Evolutionary conservation across 2,113 vertebrate species (phyloP), one percentile per base, ranked within the genome.

Genomic region (Plestiodon gilberti): DNA sequence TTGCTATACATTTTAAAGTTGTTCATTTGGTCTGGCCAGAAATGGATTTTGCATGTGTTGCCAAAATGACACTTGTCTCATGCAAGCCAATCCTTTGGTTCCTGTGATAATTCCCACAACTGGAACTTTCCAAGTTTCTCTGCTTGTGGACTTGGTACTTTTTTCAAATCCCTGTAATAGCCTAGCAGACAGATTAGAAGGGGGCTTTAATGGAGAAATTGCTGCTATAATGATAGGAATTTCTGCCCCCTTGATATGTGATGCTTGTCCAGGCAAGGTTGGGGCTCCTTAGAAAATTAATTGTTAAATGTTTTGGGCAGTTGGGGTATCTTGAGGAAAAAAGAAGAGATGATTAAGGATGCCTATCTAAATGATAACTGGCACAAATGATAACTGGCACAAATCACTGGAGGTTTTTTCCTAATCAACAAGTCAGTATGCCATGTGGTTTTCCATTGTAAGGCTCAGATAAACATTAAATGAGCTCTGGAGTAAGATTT

Each of bases 401-500:
- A 33, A 55, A 9, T 20, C 5, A 15, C 43, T 69, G 8, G 2
- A 1, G 10, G 14, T 35, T 17, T 30, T 14, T 33, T 55, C 40
- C 43, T 48, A 48, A 48, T 55, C 43, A 35, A 20, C 22, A 18
- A 40, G 9, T 6, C 40, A 3, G 25, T 20, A 43, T 6, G 67
- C 25, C 18, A 3, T 57, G 22, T n/a, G n/a, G n/a, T 57, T 71
- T 48, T n/a, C 20, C 1, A 48, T 2, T 18, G 17, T 55, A 40
- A 28, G 93, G 93, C 93, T 96, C 94, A 93, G 55, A 28, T 88
- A 93, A 87, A 69, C 81, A 93, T 96, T 92, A 94, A 96, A 94
- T 96, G 91, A 82, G 65, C 94, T 94, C 93, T 87, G 61, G 94
- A 93, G 96, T 94, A 93, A 94, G 93, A 93, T 95, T 89, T 94